phyloP scores from a whole-genome alignment of 2,888 invertebrate species.

The Calliphora vomitoria region DNA sequence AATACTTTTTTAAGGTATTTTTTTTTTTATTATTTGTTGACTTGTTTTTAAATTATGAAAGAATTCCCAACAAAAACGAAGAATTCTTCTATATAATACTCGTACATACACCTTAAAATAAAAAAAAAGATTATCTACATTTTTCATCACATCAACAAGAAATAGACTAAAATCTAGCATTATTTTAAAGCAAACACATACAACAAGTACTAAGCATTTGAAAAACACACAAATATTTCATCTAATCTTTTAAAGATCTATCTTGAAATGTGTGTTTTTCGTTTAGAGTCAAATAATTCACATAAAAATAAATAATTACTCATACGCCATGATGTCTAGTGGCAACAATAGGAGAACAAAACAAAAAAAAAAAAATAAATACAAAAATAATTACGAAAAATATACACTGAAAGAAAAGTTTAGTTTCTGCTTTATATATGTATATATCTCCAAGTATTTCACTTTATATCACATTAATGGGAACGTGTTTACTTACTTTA shows the following conservation, averaged over 20 bases:
- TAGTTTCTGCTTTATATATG: too few relatives aligned
- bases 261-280: neutral
- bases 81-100: neutral
- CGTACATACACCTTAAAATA: constrained; percentile 34
- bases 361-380: neutral
- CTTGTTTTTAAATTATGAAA: constrained; percentile 16
- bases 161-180: neutral
- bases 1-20: constrained; percentile 39
- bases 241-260: constrained; percentile 1
- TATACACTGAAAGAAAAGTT: constrained; percentile 13
- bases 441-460: too few relatives aligned
- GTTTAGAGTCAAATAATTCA: constrained; percentile 34
- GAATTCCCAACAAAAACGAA: constrained; percentile 6
- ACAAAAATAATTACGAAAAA: neutral
- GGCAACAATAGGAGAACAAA: constrained; percentile 29
- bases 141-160: constrained; percentile 42
- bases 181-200: neutral
- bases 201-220: neutral
- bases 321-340: constrained; percentile 71
- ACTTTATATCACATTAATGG: too few relatives aligned
- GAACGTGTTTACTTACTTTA: too few relatives aligned
- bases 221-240: constrained; percentile 4
- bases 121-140: constrained; percentile 41
- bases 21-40: constrained; percentile 29
- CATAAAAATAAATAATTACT: constrained; percentile 64